phyloP scores from a whole-genome alignment of 2,797 vertebrate genomes.

The Psittacula echo region DNA sequence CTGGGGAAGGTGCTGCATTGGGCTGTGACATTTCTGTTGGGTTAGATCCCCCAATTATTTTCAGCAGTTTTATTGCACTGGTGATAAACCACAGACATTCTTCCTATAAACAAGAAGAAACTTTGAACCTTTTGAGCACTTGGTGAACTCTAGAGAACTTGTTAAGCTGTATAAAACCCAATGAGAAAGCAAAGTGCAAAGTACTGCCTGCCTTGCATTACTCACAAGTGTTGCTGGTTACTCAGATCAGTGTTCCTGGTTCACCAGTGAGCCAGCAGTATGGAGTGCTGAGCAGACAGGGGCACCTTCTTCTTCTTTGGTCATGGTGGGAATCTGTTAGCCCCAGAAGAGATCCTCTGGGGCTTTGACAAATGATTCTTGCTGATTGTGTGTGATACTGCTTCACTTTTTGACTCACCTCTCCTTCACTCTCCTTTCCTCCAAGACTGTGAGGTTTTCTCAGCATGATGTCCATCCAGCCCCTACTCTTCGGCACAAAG shows the following conservation, averaged over 20 bases:
- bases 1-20: not conserved
- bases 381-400: not conserved
- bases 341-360: not conserved
- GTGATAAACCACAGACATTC: constrained; percentile 39
- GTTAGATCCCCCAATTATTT: constrained; percentile 25
- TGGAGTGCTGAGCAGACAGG: not conserved
- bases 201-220: not conserved
- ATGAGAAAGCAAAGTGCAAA: constrained; percentile 55
- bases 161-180: constrained; percentile 27
- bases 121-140: constrained; percentile 54
- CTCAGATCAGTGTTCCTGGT: not conserved
- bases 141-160: not conserved
- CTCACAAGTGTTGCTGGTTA: not conserved
- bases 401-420: not conserved
- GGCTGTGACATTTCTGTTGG: constrained; percentile 12
- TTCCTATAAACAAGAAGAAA: constrained; percentile 38
- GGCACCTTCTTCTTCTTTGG: not conserved
- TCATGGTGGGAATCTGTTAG: not conserved
- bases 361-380: not conserved
- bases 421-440: not conserved
- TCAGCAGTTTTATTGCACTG: constrained; percentile 33
- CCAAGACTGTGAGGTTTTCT: not conserved
- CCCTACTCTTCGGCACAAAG: not conserved
- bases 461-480: not conserved
- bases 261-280: not conserved